Evolutionary conservation across 64 coral and sea anemone species (phyloP).

Genomic region (Stylophora pistillata): DNA sequence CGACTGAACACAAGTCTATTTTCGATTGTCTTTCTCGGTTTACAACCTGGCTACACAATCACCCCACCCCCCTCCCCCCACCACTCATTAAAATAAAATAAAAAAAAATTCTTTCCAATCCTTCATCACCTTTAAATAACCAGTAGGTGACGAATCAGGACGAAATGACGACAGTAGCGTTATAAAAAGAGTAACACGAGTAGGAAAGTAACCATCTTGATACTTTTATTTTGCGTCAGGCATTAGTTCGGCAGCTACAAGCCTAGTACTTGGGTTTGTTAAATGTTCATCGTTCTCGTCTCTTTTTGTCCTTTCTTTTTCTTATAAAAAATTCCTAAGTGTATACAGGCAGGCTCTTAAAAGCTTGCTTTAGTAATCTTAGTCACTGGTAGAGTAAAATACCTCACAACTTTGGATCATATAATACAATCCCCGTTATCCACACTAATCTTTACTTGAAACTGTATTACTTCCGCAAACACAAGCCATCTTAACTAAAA

Average conservation of each 20-base stretch:
- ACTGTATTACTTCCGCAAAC: slow-evolving; percentile 12
- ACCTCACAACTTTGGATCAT: slow-evolving; percentile 24
- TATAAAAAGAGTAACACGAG: too few species aligned
- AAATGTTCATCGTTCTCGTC: slow-evolving; percentile 9
- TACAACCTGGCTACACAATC: too few species aligned
- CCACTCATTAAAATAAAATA: too few species aligned
- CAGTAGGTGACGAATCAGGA: too few species aligned
- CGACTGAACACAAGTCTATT: too few species aligned
- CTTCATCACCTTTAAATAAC: too few species aligned
- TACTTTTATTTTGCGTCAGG: slow-evolving; percentile 42
- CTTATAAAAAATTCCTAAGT: slow-evolving; percentile 44
- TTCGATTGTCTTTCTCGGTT: too few species aligned
- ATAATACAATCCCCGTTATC: neutral
- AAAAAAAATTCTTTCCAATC: too few species aligned
- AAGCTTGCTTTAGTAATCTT: slow-evolving; percentile 18
- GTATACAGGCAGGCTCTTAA: slow-evolving; percentile 11
- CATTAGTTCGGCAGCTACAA: neutral
- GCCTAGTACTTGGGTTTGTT: slow-evolving; percentile 14
- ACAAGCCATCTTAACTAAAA: neutral
- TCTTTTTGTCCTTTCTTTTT: slow-evolving; percentile 20
- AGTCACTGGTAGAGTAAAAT: slow-evolving; percentile 25
- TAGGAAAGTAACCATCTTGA: neutral
- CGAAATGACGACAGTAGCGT: too few species aligned
- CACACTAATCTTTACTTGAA: slow-evolving; percentile 15
- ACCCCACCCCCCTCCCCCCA: too few species aligned